Percentiles rank a stretch among this genome's conserved stretches.
phyloP scores from a whole-genome alignment of 2,888 invertebrate species.

The Callimorpha dominula region DNA sequence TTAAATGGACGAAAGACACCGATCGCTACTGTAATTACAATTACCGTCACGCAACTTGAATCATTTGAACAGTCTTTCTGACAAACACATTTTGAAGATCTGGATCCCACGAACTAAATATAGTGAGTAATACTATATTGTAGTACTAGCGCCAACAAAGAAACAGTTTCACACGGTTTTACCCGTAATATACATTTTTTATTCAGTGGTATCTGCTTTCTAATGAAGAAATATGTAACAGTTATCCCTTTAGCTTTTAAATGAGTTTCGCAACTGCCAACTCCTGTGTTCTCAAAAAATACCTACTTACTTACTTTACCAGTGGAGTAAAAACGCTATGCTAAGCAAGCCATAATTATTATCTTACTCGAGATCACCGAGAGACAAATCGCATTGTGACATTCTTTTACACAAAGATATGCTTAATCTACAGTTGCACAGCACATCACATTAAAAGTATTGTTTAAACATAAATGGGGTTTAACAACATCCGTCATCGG shows the following conservation, averaged over 20 bases:
- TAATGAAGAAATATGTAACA: slow-evolving; percentile 1
- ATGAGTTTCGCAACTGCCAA: no score
- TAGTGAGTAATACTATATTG: slow-evolving; percentile 53
- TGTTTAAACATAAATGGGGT: no score
- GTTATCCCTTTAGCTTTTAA: background rate
- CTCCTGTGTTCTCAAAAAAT: no score
- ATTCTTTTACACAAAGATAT: no score
- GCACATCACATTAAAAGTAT: no score
- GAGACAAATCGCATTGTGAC: no score
- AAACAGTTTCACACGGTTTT: slow-evolving; percentile 35
- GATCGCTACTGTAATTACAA: slow-evolving; percentile 75
- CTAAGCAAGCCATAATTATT: no score
- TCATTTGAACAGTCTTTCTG: slow-evolving; percentile 58
- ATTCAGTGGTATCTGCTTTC: background rate
- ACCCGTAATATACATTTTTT: background rate
- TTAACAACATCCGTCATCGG: no score
- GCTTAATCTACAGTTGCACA: no score
- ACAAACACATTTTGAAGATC: slow-evolving; percentile 50
- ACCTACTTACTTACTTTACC: no score
- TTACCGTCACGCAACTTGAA: slow-evolving; percentile 75
- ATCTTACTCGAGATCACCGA: no score
- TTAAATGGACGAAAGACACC: slow-evolving; percentile 74
- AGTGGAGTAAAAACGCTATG: no score
- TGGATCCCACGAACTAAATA: slow-evolving; percentile 56
- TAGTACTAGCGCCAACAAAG: slow-evolving; percentile 26